Evolutionary conservation across 2,797 vertebrate species (phyloP).

Genomic region (Oryzias dopingdopingensis): DNA sequence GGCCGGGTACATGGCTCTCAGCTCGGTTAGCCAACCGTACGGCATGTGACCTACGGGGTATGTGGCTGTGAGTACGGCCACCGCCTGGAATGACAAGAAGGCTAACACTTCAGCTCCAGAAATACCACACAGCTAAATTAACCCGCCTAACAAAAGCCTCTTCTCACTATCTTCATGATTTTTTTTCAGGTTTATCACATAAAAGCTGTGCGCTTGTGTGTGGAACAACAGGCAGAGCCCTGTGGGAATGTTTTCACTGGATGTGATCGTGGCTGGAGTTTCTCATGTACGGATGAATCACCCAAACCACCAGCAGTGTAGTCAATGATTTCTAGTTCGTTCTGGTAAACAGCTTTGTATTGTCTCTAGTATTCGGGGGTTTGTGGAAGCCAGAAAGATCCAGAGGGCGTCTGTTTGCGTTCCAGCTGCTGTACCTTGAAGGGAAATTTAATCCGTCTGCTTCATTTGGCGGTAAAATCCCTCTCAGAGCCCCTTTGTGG

Average conservation of each 20-base stretch:
- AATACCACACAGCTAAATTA: conserved; percentile 7
- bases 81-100: conserved; percentile 80
- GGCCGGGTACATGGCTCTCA: conserved; percentile 95
- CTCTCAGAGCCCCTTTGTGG: conserved; percentile 2
- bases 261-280: conserved; percentile 51
- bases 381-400: conserved; percentile 62
- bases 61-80: conserved; percentile 95
- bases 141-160: conserved; percentile 28
- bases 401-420: conserved; percentile 57
- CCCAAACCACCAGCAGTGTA: conserved; percentile 62
- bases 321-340: conserved; percentile 66
- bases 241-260: conserved; percentile 60
- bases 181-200: conserved; percentile 32
- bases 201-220: conserved; percentile 48
- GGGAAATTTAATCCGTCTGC: conserved; percentile 20
- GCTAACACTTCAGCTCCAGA: conserved; percentile 29
- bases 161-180: conserved; percentile 32
- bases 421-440: conserved; percentile 52
- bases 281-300: conserved; percentile 63
- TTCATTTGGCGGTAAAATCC: conserved; percentile 18
- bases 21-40: conserved; percentile 96
- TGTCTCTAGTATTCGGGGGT: conserved; percentile 58
- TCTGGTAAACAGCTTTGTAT: conserved; percentile 72
- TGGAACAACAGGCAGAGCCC: conserved; percentile 51
- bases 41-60: conserved; percentile 99